Conservation (phyloP, 2,113 vertebrate genomes). For the Prietella phreatophila region DNA sequence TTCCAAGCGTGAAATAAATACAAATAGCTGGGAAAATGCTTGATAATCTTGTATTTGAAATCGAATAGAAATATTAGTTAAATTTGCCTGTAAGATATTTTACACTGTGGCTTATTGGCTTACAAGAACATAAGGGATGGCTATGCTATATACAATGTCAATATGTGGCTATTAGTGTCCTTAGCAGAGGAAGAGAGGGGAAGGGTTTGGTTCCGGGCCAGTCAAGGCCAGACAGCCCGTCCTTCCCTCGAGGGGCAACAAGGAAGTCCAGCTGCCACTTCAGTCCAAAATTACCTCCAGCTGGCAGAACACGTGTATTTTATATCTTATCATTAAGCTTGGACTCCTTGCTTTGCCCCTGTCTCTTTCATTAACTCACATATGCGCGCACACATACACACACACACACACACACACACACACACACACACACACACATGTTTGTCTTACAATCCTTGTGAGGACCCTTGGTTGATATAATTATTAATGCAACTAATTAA, state of each 20-base stretch:
- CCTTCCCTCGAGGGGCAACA: constrained; percentile 19
- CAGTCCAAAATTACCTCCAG: constrained; percentile 31
- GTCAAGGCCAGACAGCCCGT: constrained; percentile 35
- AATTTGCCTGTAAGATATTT: background rate
- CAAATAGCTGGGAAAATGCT: background rate
- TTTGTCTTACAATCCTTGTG: background rate
- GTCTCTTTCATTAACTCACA: constrained; percentile 9
- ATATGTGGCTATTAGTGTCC: background rate
- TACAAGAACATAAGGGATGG: no score
- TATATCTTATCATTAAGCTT: constrained; percentile 4
- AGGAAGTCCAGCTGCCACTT: constrained; percentile 29
- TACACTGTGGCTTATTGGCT: no score
- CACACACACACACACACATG: background rate
- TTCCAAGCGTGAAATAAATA: background rate
- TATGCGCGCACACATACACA: background rate
- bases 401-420: background rate
- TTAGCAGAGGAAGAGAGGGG: background rate
- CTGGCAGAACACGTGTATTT: constrained; percentile 6
- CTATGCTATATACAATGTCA: background rate
- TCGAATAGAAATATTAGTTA: background rate
- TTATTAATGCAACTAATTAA: background rate
- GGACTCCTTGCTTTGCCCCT: background rate
- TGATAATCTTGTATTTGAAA: background rate
- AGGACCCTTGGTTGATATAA: background rate
- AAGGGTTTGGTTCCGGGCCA: constrained; percentile 13